Evolutionary conservation across 2,113 vertebrate species (phyloP), one percentile per base, ranked within the genome.

Genomic region (Siphamia tubifer): DNA sequence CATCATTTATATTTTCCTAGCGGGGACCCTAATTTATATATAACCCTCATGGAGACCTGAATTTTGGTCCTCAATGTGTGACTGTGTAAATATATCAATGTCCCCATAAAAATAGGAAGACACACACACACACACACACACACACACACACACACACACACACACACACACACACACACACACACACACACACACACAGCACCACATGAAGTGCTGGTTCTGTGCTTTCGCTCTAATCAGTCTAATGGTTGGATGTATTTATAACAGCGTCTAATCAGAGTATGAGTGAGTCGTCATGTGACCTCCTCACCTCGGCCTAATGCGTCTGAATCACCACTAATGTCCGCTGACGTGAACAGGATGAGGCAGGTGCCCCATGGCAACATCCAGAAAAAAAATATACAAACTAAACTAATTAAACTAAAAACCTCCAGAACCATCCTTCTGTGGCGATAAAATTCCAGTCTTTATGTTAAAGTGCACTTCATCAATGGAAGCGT

Each of bases 151-250:
- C n/a, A 65, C 62, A 28, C 44, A 21, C 5, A 28, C 44, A 65
- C 38, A 28, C 42, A 32, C 32, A 24, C 56, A 47, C 23, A 16
- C 25, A 35, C 32, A 48, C 28, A 56, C 25, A 30, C 34, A 40
- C 32, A 39, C 24, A 56, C 13, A 60, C 17, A 68, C 12, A 43
- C 21, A 8, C 48, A 54, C 32, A 31, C 12, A 16, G 34, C 23
- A 66, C 17, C 40, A 30, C 67, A 36, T 82, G 61, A 87, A 65
- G 61, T 2, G 9, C 60, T 69, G 54, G 44, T 71, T 73, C 47
- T 45, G 45, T 69, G 54, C 40, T 71, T 73, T 51, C 45, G 45
- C 38, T 48, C 49, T 81, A 84, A 88, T 84, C 64, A 83, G 53
- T 48, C 66, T 63, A 82, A 80, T 84, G 72, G 73, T 43, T 63